phyloP scores from a whole-genome alignment of 2,113 vertebrate species.

The Elachura formosa region DNA sequence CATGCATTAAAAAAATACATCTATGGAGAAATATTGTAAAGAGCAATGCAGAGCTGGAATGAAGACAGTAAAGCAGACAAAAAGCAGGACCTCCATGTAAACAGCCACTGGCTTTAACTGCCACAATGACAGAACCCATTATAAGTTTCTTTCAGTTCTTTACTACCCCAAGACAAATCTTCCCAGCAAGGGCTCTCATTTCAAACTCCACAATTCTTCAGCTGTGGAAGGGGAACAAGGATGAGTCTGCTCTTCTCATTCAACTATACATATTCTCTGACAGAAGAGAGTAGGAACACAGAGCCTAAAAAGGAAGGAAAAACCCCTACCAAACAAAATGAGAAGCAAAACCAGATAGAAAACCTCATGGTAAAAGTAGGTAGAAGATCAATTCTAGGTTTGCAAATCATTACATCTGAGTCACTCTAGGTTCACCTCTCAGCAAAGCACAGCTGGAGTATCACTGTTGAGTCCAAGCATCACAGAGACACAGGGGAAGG shows the following conservation, averaged over 20 bases:
- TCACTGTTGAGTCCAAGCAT: background rate
- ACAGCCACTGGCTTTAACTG: background rate
- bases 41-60: constrained; percentile 4
- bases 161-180: rapidly evolving
- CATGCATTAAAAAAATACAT: background rate
- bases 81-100: background rate
- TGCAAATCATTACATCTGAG: background rate
- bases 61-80: constrained; percentile 8
- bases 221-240: background rate
- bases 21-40: background rate
- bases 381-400: background rate
- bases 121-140: background rate
- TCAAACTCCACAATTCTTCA: background rate
- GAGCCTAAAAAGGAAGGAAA: background rate
- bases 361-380: background rate
- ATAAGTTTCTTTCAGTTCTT: background rate
- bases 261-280: background rate
- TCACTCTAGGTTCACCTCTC: background rate
- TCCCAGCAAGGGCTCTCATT: background rate
- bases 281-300: background rate
- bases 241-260: background rate
- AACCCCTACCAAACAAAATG: background rate
- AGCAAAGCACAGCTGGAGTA: background rate
- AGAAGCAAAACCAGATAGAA: background rate
- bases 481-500: background rate